Evolutionary conservation across 1,140 invertebrate genomes (phyloP).

Genomic region (Bicyclus anynana): DNA sequence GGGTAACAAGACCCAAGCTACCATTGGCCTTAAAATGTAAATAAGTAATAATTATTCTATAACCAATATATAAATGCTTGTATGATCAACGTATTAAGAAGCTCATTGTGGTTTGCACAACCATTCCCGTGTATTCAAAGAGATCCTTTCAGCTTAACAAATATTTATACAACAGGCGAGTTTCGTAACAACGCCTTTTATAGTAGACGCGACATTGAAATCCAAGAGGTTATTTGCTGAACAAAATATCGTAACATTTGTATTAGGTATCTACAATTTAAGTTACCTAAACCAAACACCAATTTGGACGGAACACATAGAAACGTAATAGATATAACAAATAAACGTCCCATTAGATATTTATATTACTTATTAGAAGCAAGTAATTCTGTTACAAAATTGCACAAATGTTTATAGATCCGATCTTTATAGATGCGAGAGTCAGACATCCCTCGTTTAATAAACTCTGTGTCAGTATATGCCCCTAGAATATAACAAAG

Average conservation of each 20-base stretch:
- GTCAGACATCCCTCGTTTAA: no score
- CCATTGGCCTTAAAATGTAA: neutral
- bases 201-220: conserved; percentile 47
- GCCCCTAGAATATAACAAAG: no score
- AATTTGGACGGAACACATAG: conserved; percentile 37
- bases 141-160: conserved; percentile 29
- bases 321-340: conserved; percentile 29
- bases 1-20: no score
- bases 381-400: neutral
- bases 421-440: no score
- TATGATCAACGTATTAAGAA: conserved; percentile 5
- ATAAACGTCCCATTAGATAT: conserved; percentile 27
- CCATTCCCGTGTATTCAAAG: conserved; percentile 14
- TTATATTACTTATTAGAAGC: conserved; percentile 24
- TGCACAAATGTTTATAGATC: no score
- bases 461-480: no score
- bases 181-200: conserved; percentile 45
- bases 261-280: conserved; percentile 20
- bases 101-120: conserved; percentile 1
- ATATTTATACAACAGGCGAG: conserved; percentile 23
- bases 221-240: conserved; percentile 28
- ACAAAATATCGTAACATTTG: conserved; percentile 30
- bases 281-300: conserved; percentile 24
- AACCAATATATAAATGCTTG: neutral
- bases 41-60: neutral